A percentile compares a stretch with the other conserved stretches of the same genome.
Conservation (phyloP, 1,140 invertebrate species). For the Cecropterus lyciades region DNA sequence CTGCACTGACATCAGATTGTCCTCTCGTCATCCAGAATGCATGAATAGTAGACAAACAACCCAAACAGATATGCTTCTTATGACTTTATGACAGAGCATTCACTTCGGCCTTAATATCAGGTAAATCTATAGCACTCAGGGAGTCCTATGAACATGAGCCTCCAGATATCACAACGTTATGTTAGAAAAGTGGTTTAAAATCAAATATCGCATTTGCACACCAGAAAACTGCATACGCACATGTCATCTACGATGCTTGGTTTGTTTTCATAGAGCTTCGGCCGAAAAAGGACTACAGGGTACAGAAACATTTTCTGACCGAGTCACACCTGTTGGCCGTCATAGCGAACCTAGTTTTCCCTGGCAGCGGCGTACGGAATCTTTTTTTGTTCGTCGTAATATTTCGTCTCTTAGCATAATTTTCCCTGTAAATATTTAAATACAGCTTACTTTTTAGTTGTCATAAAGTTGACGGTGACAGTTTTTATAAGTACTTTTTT, state of each 20-base stretch:
- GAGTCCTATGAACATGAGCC: conserved; percentile 93
- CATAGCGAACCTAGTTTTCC: conserved; percentile 86
- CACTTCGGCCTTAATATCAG: conserved; percentile 93
- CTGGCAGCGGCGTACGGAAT: conserved; percentile 2
- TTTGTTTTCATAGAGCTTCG: conserved; percentile 90
- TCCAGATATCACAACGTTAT: conserved; percentile 92
- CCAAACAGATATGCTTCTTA: conserved; percentile 93
- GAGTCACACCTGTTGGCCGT: conserved; percentile 93
- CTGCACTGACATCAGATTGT: conserved; percentile 90
- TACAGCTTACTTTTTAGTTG: no score
- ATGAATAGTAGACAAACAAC: conserved; percentile 89
- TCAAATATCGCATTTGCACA: conserved; percentile 93
- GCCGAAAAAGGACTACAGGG: conserved; percentile 94
- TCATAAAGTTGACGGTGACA: no score
- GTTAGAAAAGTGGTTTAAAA: conserved; percentile 91
- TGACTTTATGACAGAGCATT: conserved; percentile 94
- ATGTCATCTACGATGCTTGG: conserved; percentile 92
- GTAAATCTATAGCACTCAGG: conserved; percentile 87
- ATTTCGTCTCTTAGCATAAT: conserved; percentile 54
- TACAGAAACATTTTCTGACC: conserved; percentile 94
- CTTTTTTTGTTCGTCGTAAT: conserved; percentile 50
- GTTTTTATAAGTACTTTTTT: no score
- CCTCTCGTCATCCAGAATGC: conserved; percentile 91
- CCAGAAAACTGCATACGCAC: conserved; percentile 92
- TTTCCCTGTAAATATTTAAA: conserved; percentile 83